These are phyloP conservation scores for Trachymyrmex cornetzi DNA, from an alignment of 1,140 invertebrate species.

Conservation along the genomic window DNA sequence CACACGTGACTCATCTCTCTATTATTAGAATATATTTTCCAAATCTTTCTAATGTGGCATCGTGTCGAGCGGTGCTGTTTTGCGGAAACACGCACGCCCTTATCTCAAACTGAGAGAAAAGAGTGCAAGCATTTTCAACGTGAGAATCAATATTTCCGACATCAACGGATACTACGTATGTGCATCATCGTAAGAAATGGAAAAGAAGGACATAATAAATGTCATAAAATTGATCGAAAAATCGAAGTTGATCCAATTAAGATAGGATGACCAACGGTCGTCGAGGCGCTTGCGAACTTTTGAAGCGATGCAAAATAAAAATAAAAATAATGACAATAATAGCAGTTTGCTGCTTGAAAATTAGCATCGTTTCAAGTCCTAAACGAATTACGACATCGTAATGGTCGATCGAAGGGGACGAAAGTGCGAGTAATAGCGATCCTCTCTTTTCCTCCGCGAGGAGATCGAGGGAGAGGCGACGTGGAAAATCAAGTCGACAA, in stretches of 20 bases:
- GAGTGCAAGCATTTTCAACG: neutral
- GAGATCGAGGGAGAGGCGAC: too few species aligned
- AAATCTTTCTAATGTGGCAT: neutral
- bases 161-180: neutral
- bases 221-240: neutral
- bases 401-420: neutral
- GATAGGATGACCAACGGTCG: neutral
- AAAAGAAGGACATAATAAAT: neutral
- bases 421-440: neutral
- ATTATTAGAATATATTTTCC: conserved; percentile 21
- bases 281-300: neutral
- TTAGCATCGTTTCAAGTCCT: neutral
- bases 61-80: neutral
- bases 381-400: neutral
- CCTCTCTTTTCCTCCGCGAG: neutral
- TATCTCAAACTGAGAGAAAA: neutral
- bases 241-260: neutral
- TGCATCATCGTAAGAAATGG: neutral
- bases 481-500: neutral
- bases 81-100: neutral
- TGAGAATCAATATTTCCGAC: neutral
- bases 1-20: neutral
- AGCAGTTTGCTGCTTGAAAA: neutral
- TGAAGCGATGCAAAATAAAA: neutral
- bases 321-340: neutral